Base-by-base conservation (phyloP, 2,888 invertebrate genomes). In the Chaitophorus viminalis region DNA sequence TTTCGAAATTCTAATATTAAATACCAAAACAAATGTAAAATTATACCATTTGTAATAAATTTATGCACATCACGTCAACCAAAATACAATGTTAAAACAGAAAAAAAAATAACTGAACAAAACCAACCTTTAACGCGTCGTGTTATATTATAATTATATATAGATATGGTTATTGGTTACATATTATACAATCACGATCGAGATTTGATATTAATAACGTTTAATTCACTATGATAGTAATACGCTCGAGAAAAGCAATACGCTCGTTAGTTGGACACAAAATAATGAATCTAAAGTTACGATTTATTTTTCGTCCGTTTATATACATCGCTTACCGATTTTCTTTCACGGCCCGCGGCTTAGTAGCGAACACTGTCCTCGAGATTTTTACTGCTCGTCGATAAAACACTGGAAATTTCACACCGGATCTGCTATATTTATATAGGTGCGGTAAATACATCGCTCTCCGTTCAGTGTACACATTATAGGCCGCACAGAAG, bases 331-430 rank as follows among this genome's bases (percentile, higher is more conserved):
- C n/a, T 74, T 82, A 74, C 3, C 17, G 74, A 29, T 54, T 60
- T 74, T 54, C 33, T 82, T 82, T 82, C 74, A 36, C 46, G 74
- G 74, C 5, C n/a, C n/a, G n/a, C n/a, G 21, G 82, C 36, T 36
- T 54, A 25, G 74, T 33, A 31, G 29, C 33, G 31, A 54, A 36
- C 33, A 5, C n/a, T 9, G 82, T 52, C 54, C 18, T 36, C 82
- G n/a, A 82, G 54, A 82, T 33, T 74, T 82, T 29, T 74, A 74
- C 36, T 17, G 33, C 74, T 36, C 25, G 36, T 39, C 84, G 76
- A 36, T 46, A 31, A 39, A 72, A 54, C 54, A 46, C 84, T 33
- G 2, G 21, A 36, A 39, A 83, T 54, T 21, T 74, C 25, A 17
- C 65, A n/a, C 9, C 82, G 1, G n/a, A 14, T 29, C 68, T 9